Evolutionary conservation across 2,797 vertebrate genomes (phyloP).

Genomic region (Smutsia gigantea): DNA sequence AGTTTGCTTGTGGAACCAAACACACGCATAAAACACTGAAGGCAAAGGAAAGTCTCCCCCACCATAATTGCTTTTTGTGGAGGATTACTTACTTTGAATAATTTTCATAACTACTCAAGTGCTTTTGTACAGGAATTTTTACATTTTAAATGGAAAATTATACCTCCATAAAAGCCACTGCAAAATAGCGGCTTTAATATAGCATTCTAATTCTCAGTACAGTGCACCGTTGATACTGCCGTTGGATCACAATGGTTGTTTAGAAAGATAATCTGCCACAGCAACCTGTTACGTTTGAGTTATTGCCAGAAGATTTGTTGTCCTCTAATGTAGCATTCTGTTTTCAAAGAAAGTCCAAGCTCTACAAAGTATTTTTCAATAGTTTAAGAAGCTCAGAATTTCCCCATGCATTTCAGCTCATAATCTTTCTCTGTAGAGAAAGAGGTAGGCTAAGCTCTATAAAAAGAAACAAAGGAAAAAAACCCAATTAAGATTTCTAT

Average conservation of each 20-base stretch:
- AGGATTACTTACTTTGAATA: constrained; percentile 48
- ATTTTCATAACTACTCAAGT: constrained; percentile 63
- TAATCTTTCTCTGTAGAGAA: neutral
- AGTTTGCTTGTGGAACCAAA: constrained; percentile 61
- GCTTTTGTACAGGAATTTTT: constrained; percentile 55
- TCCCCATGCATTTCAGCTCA: neutral
- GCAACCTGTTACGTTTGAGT: constrained; percentile 24
- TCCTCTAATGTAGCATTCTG: neutral
- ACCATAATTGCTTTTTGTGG: constrained; percentile 57
- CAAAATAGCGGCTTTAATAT: constrained; percentile 33
- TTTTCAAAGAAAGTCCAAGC: constrained; percentile 34
- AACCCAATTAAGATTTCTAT: neutral
- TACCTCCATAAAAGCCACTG: constrained; percentile 8
- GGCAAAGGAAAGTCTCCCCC: constrained; percentile 22
- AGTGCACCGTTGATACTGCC: neutral
- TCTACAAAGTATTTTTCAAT: neutral
- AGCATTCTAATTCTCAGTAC: neutral
- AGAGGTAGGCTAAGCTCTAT: neutral
- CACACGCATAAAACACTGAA: neutral
- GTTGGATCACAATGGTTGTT: neutral
- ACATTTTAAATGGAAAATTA: constrained; percentile 71
- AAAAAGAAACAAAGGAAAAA: neutral
- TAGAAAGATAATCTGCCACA: neutral
- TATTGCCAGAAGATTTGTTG: neutral
- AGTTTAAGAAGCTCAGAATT: constrained; percentile 59